A percentile compares a stretch with the other conserved stretches of the same genome.
Evolutionary conservation across 2,888 invertebrate species (phyloP).

Genomic region (Lamellibrachia satsuma): DNA sequence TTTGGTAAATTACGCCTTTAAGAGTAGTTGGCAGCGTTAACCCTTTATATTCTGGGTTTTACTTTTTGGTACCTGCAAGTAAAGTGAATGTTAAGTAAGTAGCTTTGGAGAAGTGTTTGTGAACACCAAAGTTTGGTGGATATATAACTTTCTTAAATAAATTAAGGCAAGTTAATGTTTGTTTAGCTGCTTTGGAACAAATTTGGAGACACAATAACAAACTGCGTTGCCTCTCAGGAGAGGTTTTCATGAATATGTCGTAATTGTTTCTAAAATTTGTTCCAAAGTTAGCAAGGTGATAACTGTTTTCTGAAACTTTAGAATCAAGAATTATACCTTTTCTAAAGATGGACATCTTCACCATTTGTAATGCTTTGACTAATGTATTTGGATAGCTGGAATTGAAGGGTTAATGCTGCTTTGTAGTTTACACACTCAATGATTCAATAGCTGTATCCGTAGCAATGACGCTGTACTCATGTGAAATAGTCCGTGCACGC

Average conservation of each 20-base stretch:
- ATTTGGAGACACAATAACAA: neutral
- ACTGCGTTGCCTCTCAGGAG: neutral
- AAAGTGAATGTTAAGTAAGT: neutral
- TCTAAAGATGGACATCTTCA: neutral
- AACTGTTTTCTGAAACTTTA: neutral
- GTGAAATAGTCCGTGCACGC: neutral
- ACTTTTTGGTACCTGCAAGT: neutral
- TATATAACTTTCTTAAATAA: too few relatives aligned
- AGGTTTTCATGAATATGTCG: too few relatives aligned
- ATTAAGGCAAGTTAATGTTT: neutral
- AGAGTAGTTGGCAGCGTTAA: neutral
- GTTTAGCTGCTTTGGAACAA: neutral
- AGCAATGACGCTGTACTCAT: neutral
- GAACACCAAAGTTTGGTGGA: too few relatives aligned
- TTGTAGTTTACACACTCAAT: neutral
- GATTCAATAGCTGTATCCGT: neutral
- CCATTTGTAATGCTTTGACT: neutral
- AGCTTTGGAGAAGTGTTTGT: neutral
- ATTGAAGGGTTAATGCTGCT: neutral
- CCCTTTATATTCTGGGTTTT: neutral
- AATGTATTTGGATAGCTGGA: neutral
- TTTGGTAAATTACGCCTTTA: conserved; percentile 3
- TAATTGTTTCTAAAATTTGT: neutral
- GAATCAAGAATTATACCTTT: neutral
- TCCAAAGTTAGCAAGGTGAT: neutral